A percentile compares a stretch with the other conserved stretches of the same genome.
These are phyloP conservation scores for Hexactinellida sp. DNA, from an alignment of 37 sponge, comb jelly and placozoan species.

Conservation along the genomic window DNA sequence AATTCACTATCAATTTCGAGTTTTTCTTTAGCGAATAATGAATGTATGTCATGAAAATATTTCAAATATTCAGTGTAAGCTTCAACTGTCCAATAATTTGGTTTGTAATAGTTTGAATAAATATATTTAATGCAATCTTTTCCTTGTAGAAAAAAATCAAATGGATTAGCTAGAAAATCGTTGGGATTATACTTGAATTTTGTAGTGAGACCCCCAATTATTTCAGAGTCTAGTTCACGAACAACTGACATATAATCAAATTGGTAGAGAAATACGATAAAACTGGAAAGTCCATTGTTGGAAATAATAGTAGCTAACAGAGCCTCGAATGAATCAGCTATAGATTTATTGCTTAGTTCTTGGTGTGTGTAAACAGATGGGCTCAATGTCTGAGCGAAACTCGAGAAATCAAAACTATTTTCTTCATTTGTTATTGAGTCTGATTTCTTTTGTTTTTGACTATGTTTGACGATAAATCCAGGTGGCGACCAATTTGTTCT, in stretches of 20 bases:
- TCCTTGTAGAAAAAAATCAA: conserved; percentile 2
- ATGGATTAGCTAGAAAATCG: background rate
- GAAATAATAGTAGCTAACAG: background rate
- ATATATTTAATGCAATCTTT: background rate
- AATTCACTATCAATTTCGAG: background rate
- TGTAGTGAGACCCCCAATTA: background rate
- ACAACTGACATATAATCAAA: background rate
- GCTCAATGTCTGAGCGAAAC: background rate
- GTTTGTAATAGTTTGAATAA: background rate
- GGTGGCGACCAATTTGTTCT: background rate
- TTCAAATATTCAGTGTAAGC: background rate
- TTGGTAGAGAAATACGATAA: background rate
- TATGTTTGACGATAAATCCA: background rate
- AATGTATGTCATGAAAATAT: background rate
- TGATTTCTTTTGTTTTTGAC: background rate
- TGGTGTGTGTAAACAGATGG: background rate
- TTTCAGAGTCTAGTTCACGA: background rate
- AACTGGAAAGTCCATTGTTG: background rate
- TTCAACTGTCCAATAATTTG: background rate
- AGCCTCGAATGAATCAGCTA: background rate
- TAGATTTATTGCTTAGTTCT: background rate
- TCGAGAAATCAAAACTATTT: background rate
- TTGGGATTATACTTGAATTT: background rate
- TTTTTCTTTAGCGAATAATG: background rate
- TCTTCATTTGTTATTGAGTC: background rate